These are phyloP conservation scores for Dromius quadrimaculatus DNA, from an alignment of 2,888 invertebrate genomes.

Conservation along the genomic window DNA sequence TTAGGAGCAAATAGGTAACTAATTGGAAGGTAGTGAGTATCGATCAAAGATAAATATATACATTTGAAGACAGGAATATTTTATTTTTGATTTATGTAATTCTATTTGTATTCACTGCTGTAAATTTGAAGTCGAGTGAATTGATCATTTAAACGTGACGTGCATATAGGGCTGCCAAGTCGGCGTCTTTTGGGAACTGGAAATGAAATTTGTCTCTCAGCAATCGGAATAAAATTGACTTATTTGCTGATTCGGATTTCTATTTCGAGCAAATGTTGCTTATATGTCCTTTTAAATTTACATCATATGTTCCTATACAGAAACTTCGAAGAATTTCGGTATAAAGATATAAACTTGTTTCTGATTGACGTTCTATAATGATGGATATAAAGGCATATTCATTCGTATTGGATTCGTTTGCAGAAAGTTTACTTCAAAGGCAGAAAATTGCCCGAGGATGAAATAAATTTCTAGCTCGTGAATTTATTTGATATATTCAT, in stretches of 20 bases:
- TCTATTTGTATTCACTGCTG: constrained; percentile 36
- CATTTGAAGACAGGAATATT: constrained; percentile 7
- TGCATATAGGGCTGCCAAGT: constrained; percentile 10
- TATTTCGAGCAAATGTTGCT: background rate
- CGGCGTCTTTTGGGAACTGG: background rate
- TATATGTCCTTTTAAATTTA: constrained; percentile 26
- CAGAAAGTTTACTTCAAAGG: no score
- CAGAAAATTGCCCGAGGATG: no score
- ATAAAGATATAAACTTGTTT: background rate
- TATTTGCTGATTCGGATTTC: constrained; percentile 31
- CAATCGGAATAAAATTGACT: constrained; percentile 29
- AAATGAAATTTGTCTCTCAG: constrained; percentile 27
- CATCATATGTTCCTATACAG: background rate
- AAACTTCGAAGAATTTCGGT: constrained; percentile 9
- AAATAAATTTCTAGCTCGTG: no score
- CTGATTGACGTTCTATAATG: constrained; percentile 19
- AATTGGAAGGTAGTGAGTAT: no score
- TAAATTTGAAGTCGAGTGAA: constrained; percentile 41
- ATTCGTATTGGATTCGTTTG: constrained; percentile 1
- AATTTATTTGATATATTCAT: no score
- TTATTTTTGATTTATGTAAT: constrained; percentile 35
- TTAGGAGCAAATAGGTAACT: no score
- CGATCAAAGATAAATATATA: background rate
- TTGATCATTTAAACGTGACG: constrained; percentile 40
- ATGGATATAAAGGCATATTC: background rate